Conservation (phyloP, 2,888 invertebrate genomes). For the Cheilosia soror region DNA sequence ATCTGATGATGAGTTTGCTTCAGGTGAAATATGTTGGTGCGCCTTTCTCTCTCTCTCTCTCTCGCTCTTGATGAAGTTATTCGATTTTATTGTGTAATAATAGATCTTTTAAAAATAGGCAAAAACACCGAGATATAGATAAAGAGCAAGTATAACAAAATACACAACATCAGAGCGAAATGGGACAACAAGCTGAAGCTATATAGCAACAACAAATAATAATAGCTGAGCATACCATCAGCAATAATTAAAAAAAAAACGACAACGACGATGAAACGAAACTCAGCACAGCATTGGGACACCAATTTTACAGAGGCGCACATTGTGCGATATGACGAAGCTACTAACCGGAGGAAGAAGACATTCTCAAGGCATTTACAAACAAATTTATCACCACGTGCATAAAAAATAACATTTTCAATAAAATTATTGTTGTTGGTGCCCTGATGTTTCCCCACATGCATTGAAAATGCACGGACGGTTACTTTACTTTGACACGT, state of each 20-base stretch:
- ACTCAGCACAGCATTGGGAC: conserved; percentile 5
- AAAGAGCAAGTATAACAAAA: conserved; percentile 17
- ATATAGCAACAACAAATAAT: conserved; percentile 27
- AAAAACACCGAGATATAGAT: conserved; percentile 26
- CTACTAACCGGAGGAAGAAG: background rate
- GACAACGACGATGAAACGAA: conserved; percentile 3
- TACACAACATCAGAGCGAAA: conserved; percentile 5
- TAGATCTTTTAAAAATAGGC: conserved; percentile 66
- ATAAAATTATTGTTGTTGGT: background rate
- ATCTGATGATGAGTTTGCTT: conserved; percentile 36
- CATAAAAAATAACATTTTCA: conserved; percentile 1
- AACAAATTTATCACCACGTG: conserved; percentile 7
- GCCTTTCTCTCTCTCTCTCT: conserved; percentile 11
- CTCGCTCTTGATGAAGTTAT: conserved; percentile 29
- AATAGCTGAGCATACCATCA: conserved; percentile 33
- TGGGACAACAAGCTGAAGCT: conserved; percentile 14
- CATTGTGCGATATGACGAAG: conserved; percentile 21
- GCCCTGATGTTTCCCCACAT: background rate
- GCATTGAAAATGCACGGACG: background rate
- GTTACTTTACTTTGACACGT: conserved; percentile 7
- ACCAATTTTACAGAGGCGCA: conserved; percentile 14
- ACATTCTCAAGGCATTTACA: conserved; percentile 21
- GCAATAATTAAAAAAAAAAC: conserved; percentile 32
- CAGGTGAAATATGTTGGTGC: conserved; percentile 48
- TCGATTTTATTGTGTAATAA: conserved; percentile 72